A percentile compares a stretch with the other conserved stretches of the same genome.
phyloP scores from a whole-genome alignment of 2,888 invertebrate genomes.

The Pristionchus mayeri region DNA sequence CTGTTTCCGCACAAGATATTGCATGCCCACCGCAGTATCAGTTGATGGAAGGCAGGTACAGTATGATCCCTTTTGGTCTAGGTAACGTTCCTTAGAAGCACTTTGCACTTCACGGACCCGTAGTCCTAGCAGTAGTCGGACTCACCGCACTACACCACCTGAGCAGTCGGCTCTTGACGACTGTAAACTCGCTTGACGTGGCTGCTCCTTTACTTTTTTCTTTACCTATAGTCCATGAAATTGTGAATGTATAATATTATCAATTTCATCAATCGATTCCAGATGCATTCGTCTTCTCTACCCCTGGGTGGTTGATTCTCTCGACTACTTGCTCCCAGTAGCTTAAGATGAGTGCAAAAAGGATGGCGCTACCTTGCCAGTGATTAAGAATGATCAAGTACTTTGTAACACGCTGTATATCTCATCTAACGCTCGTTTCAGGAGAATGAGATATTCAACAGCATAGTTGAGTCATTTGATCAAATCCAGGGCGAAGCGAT shows the following conservation, averaged over 20 bases:
- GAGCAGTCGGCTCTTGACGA: too few species aligned
- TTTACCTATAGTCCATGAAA: too few species aligned
- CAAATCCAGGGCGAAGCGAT: not conserved
- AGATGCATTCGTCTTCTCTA: not conserved
- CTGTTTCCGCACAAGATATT: too few species aligned
- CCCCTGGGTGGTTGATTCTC: not conserved
- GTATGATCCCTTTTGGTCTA: not conserved
- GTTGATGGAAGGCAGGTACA: not conserved
- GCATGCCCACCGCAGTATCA: slow-evolving; percentile 2
- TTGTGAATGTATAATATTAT: not conserved
- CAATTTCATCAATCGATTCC: not conserved
- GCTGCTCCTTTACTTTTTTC: too few species aligned
- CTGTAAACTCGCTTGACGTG: too few species aligned
- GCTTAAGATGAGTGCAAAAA: not conserved
- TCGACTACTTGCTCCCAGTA: not conserved
- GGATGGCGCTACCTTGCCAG: not conserved
- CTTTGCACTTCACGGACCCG: too few species aligned
- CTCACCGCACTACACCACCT: too few species aligned
- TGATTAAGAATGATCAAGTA: not conserved
- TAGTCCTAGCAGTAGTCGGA: too few species aligned
- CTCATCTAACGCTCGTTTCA: not conserved
- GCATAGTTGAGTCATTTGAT: not conserved
- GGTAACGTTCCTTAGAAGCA: too few species aligned
- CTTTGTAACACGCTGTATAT: too few species aligned
- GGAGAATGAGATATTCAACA: not conserved